Conservation (phyloP, 2,797 vertebrate species). For the Gymnothorax reevesii region DNA sequence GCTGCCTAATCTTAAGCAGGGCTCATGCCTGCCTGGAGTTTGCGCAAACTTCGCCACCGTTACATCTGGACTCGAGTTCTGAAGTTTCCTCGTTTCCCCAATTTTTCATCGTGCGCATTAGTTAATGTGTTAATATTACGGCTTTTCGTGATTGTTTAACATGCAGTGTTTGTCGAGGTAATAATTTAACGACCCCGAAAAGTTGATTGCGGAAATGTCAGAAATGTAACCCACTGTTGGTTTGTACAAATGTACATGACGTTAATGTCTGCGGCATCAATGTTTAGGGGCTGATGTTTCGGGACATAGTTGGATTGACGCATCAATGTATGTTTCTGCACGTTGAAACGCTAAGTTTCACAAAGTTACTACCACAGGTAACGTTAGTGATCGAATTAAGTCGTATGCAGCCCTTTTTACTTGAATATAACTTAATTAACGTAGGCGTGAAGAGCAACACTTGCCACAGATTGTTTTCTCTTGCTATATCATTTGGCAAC, state of each 20-base stretch:
- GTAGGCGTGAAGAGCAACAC: background rate
- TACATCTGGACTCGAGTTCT: background rate
- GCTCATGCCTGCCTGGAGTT: background rate
- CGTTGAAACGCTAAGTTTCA: background rate
- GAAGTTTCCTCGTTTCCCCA: background rate
- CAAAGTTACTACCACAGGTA: background rate
- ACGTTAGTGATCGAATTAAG: background rate
- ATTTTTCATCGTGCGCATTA: background rate
- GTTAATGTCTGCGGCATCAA: background rate
- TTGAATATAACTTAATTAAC: background rate
- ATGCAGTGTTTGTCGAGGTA: background rate
- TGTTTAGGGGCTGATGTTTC: no score
- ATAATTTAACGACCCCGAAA: background rate
- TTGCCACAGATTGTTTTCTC: background rate
- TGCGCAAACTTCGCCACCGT: conserved; percentile 13
- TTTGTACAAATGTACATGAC: background rate
- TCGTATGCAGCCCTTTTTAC: background rate
- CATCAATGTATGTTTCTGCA: background rate
- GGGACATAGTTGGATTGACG: background rate
- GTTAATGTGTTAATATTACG: background rate
- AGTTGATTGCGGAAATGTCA: conserved; percentile 13
- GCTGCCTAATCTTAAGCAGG: background rate
- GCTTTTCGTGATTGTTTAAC: background rate
- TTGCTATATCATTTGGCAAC: background rate
- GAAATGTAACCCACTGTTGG: background rate